These are phyloP conservation scores for Phylloscopus collybita DNA, from an alignment of 2,797 vertebrate genomes.

Conservation along the genomic window DNA sequence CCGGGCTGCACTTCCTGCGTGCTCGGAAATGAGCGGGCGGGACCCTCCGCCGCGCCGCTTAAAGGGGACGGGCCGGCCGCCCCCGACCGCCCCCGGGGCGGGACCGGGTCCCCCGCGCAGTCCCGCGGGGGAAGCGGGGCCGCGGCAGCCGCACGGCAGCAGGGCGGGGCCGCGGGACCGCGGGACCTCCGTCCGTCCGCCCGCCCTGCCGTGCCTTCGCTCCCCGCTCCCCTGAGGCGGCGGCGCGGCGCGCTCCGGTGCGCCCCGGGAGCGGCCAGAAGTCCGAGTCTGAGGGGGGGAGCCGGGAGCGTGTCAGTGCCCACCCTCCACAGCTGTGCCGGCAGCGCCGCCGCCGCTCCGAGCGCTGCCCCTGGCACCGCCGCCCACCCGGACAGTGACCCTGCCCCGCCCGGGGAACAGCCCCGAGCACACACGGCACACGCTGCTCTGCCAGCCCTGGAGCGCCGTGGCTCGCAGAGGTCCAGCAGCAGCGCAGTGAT, in stretches of 20 bases:
- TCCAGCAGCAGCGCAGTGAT: not conserved
- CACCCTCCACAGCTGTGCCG: not conserved
- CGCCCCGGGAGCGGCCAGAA: not conserved
- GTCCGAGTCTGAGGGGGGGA: not conserved
- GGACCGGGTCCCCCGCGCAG: not conserved
- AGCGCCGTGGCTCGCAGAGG: fast-evolving
- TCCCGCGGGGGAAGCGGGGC: not conserved
- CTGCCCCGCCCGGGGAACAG: not conserved
- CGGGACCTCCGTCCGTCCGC: no score
- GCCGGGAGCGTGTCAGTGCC: fast-evolving
- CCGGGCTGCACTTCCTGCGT: slow-evolving; percentile 38
- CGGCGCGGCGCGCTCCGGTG: not conserved
- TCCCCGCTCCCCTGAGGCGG: not conserved
- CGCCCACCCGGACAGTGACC: not conserved
- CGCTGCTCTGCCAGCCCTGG: fast-evolving
- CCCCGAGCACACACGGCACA: fast-evolving
- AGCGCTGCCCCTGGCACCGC: not conserved
- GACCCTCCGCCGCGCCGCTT: not conserved
- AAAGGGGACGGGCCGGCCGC: not conserved
- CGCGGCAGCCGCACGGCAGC: not conserved
- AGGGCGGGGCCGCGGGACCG: not conserved
- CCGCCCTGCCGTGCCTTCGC: not conserved
- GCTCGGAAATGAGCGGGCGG: slow-evolving; percentile 11
- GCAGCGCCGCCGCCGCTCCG: not conserved
- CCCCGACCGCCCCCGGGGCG: not conserved